Evolutionary conservation across 2,113 vertebrate species (phyloP), one percentile per base, ranked within the genome.

Genomic region (Smithornis capensis): DNA sequence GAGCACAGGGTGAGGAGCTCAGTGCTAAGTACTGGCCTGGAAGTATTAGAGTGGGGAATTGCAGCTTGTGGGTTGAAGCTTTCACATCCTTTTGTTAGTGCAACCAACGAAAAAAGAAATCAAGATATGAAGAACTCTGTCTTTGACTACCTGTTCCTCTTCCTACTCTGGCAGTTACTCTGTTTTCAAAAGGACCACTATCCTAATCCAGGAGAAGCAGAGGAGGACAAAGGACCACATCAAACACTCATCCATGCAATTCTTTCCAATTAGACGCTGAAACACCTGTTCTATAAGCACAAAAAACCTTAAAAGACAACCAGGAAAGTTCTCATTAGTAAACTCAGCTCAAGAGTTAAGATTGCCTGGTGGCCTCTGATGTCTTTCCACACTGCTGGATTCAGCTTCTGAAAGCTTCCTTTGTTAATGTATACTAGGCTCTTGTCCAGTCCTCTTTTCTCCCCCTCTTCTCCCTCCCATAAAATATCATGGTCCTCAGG

Each of bases 361-460:
- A 76, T 73, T 91, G 83, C 69, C 74, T 92, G 81, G 83, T 95
- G 49, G 89, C 91, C 64, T 94, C 95, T 84, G 77, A 94, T 95
- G 81, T 91, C 91, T 82, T 96, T 96, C 94, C 91, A 96, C 53
- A 2, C 92, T 94, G 69, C 62, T 89, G 70, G 70, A 91, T 95
- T 70, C 83, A 82, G 92, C 80, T 94, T 84, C 92, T 97, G 91
- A 96, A 96, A 96, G 96, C 91, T 84, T 96, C 64, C 91, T 97
- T 96, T 97, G 95, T 97, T 87, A 91, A 92, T 15, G 83, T 95
- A 97, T 96, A 97, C 95, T 92, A 92, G 87, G 95, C 96, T 92
- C 92, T 96, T 95, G 96, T 97, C 91, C 87, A 87, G 83, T 82
- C 74, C 69, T 94, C 87, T 84, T 84, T 95, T 92, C 71, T 90